Evolutionary conservation across 2,888 invertebrate genomes (phyloP).

Genomic region (Macaria liturata): DNA sequence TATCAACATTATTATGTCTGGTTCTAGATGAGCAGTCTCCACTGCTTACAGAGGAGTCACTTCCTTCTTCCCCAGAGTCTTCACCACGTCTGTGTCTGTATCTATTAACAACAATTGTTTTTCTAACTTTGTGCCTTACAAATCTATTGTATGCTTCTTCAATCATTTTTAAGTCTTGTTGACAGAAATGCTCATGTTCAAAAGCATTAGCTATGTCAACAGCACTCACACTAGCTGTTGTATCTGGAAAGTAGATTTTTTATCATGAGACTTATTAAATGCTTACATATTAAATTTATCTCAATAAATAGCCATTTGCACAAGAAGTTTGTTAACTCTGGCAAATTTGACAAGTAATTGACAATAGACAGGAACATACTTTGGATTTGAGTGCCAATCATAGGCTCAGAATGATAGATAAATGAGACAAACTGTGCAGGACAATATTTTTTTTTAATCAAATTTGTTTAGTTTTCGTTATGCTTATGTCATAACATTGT

Average conservation of each 20-base stretch:
- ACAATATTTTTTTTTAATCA: no score
- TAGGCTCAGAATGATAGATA: no score
- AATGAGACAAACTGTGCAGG: no score
- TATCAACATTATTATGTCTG: conserved; percentile 41
- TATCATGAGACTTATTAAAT: neutral
- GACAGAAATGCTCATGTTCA: conserved; percentile 53
- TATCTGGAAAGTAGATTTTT: conserved; percentile 44
- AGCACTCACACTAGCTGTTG: conserved; percentile 50
- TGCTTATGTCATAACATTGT: no score
- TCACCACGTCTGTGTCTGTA: conserved; percentile 49
- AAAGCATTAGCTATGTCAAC: conserved; percentile 57
- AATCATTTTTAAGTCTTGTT: conserved; percentile 55
- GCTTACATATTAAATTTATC: no score
- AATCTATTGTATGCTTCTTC: conserved; percentile 53
- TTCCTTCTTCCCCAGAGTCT: conserved; percentile 65
- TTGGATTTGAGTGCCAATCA: no score
- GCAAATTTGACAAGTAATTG: no score
- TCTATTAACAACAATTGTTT: conserved; percentile 48
- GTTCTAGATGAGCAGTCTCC: conserved; percentile 59
- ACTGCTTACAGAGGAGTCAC: conserved; percentile 66
- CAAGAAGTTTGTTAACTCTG: no score
- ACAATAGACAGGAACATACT: no score
- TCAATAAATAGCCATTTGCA: no score
- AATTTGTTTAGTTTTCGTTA: no score
- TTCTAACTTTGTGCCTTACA: conserved; percentile 45